Percentiles rank a stretch among this genome's conserved stretches.
Conservation (phyloP, 2,888 invertebrate genomes). For the Tortricodes alternella region DNA sequence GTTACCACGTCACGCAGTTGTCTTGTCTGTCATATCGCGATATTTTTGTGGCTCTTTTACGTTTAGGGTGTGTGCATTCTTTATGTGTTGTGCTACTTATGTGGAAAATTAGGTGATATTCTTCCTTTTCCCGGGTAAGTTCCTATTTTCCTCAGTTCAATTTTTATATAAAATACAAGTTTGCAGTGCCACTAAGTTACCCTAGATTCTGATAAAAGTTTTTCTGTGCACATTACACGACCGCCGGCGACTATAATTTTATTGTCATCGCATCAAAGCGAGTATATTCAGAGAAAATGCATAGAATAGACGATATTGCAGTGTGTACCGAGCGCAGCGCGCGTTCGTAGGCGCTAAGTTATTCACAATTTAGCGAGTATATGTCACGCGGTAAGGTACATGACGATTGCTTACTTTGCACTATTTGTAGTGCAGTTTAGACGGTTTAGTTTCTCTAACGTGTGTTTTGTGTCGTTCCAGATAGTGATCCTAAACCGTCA, state of each 20-base stretch:
- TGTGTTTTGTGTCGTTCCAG: constrained; percentile 66
- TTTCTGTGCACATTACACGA: constrained; percentile 48
- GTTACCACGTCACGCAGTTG: constrained; percentile 82
- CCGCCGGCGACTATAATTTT: constrained; percentile 69
- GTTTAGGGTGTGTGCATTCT: constrained; percentile 82
- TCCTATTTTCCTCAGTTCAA: constrained; percentile 32
- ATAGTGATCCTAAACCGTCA: constrained; percentile 78
- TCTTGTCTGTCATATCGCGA: constrained; percentile 68
- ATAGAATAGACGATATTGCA: constrained; percentile 39
- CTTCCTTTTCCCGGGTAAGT: constrained; percentile 75
- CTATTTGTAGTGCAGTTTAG: constrained; percentile 46
- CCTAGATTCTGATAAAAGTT: constrained; percentile 41
- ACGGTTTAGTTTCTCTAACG: constrained; percentile 50
- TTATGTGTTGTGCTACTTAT: constrained; percentile 82
- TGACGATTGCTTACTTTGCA: constrained; percentile 44
- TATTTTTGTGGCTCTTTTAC: constrained; percentile 81
- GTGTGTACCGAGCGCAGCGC: constrained; percentile 36
- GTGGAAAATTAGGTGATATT: constrained; percentile 82
- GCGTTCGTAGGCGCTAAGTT: constrained; percentile 39
- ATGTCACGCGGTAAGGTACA: constrained; percentile 55
- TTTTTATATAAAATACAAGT: constrained; percentile 26
- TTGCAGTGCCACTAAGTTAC: constrained; percentile 38
- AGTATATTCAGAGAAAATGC: constrained; percentile 54
- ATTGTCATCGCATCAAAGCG: constrained; percentile 50
- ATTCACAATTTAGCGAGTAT: constrained; percentile 51